Conservation (phyloP, 2,113 vertebrate genomes). For the Rhinopithecus roxellana region DNA sequence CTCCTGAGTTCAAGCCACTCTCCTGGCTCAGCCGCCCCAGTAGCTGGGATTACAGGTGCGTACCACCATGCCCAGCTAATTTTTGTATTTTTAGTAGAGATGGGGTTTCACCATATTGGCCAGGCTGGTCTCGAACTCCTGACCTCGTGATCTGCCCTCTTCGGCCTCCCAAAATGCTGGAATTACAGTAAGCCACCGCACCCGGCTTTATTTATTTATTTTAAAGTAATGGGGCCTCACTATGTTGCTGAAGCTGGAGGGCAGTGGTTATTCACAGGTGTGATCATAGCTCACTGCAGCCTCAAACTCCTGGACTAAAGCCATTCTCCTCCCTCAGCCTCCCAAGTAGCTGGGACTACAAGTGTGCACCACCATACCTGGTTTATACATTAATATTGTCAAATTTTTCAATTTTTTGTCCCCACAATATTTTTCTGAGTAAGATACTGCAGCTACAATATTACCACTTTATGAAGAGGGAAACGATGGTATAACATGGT, state of each 20-base stretch:
- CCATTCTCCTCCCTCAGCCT: background rate
- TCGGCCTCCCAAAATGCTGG: no score
- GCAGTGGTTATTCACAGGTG: background rate
- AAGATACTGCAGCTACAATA: background rate
- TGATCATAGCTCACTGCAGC: background rate
- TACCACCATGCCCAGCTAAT: no score
- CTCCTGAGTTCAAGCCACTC: no score
- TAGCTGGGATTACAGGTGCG: no score
- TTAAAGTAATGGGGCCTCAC: no score
- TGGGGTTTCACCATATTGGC: no score
- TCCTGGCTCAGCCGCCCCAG: no score
- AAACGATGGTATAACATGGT: background rate
- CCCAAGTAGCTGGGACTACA: background rate
- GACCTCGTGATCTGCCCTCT: no score
- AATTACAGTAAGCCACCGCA: no score
- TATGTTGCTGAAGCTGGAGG: background rate
- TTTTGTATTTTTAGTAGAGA: no score
- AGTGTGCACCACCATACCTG: background rate
- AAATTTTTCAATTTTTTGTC: background rate
- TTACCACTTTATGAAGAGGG: slow-evolving; percentile 8
- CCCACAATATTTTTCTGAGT: background rate
- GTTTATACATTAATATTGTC: background rate
- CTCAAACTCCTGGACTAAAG: background rate
- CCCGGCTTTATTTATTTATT: no score
- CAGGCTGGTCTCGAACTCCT: no score